A percentile compares a stretch with the other conserved stretches of the same genome.
phyloP scores from a whole-genome alignment of 2,888 invertebrate species.

The Drosophila ustulata region DNA sequence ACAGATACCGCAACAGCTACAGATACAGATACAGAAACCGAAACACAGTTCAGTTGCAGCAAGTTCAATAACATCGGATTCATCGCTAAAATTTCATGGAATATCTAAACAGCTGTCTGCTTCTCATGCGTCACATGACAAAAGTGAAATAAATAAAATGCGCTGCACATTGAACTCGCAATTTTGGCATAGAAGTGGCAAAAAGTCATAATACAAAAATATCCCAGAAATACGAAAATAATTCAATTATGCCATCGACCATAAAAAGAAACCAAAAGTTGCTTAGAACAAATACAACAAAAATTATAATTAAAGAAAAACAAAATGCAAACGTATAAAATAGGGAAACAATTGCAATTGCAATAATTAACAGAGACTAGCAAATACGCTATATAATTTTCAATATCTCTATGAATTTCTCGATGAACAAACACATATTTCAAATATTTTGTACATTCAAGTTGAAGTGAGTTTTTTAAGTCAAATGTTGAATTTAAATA shows the following conservation, averaged over 20 bases:
- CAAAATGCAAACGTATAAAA: not conserved
- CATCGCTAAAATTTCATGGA: slow-evolving; percentile 33
- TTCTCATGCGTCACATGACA: slow-evolving; percentile 46
- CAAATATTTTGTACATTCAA: too few relatives aligned
- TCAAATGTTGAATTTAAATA: too few relatives aligned
- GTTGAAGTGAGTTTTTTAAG: too few relatives aligned
- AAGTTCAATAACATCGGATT: slow-evolving; percentile 60
- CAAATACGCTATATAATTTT: slow-evolving; percentile 7
- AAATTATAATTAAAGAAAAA: not conserved
- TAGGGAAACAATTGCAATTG: slow-evolving; percentile 7
- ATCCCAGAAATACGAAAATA: slow-evolving; percentile 15
- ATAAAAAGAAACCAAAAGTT: slow-evolving; percentile 13
- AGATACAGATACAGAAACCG: slow-evolving; percentile 3
- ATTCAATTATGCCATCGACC: slow-evolving; percentile 39
- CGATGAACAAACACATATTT: too few relatives aligned
- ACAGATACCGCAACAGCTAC: slow-evolving; percentile 11
- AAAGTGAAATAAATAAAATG: slow-evolving; percentile 22
- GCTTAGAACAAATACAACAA: not conserved
- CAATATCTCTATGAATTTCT: too few relatives aligned
- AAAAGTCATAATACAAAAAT: slow-evolving; percentile 14
- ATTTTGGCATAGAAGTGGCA: slow-evolving; percentile 26
- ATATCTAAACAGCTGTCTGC: slow-evolving; percentile 65
- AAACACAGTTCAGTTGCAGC: slow-evolving; percentile 29
- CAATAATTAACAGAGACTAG: not conserved
- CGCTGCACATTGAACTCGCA: slow-evolving; percentile 56